These are phyloP conservation scores for Spodoptera litura DNA, from an alignment of 1,140 invertebrate species.

Conservation along the genomic window DNA sequence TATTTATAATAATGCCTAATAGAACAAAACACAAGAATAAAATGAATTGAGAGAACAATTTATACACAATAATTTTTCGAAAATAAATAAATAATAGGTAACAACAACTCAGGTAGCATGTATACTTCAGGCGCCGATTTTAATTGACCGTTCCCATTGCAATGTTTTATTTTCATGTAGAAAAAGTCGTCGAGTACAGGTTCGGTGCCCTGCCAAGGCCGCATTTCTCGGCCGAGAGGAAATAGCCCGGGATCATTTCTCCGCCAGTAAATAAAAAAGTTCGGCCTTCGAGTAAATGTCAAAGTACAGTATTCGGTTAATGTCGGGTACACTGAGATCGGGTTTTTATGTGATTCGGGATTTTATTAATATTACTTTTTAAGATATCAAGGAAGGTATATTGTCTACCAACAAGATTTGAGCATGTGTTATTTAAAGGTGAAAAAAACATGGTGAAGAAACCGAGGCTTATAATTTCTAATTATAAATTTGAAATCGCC, in stretches of 20 bases:
- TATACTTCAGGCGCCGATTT: conserved; percentile 43
- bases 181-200: conserved; percentile 55
- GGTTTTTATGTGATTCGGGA: neutral
- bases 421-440: too few species aligned
- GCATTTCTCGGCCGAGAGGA: conserved; percentile 67
- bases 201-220: conserved; percentile 71
- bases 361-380: conserved; percentile 1
- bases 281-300: conserved; percentile 64
- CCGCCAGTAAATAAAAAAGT: conserved; percentile 61
- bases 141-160: conserved; percentile 20
- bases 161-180: conserved; percentile 45
- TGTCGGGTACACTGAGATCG: conserved; percentile 23
- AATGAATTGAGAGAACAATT: too few species aligned
- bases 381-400: too few species aligned
- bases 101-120: neutral
- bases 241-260: conserved; percentile 76
- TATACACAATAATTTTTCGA: neutral
- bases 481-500: too few species aligned
- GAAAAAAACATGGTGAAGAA: too few species aligned
- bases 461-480: too few species aligned
- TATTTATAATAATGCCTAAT: too few species aligned
- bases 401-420: neutral
- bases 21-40: too few species aligned
- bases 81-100: neutral
- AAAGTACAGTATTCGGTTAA: conserved; percentile 48